phyloP scores from a whole-genome alignment of 1,140 invertebrate species.

The Drosophila miranda region DNA sequence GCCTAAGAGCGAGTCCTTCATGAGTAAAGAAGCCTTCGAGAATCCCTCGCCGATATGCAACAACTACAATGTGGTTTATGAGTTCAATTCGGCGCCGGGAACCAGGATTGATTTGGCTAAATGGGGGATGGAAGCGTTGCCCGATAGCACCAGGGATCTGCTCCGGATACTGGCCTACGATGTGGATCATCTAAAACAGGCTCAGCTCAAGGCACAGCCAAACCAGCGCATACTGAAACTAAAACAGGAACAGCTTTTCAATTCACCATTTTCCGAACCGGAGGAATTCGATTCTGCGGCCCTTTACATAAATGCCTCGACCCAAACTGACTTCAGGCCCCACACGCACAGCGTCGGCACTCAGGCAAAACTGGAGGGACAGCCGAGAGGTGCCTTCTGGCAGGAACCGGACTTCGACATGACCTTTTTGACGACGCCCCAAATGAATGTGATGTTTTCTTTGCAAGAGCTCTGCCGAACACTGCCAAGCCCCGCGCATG shows the following conservation, averaged over 20 bases:
- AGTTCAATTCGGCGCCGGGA: conserved; percentile 52
- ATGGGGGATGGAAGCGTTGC: conserved; percentile 55
- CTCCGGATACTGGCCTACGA: conserved; percentile 47
- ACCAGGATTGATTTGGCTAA: conserved; percentile 39
- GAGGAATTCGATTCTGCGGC: conserved; percentile 23
- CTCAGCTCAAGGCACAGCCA: conserved; percentile 22
- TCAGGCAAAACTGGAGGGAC: conserved; percentile 6
- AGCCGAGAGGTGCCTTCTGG: conserved; percentile 22
- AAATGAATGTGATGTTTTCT: conserved; percentile 42
- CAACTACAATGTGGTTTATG: conserved; percentile 59
- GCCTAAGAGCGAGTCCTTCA: conserved; percentile 21
- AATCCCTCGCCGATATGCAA: conserved; percentile 60
- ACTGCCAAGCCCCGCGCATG: conserved; percentile 18
- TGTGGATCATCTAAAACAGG: conserved; percentile 30
- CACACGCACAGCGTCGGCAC: conserved; percentile 14
- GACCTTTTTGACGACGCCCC: conserved; percentile 31
- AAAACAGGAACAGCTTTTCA: conserved; percentile 8
- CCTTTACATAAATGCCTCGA: conserved; percentile 28
- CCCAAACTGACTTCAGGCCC: conserved; percentile 28
- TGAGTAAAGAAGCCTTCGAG: conserved; percentile 32
- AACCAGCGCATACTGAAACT: conserved; percentile 42
- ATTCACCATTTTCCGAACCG: neutral
- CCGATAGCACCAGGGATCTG: conserved; percentile 27
- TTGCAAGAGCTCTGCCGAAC: conserved; percentile 33
- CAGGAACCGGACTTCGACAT: conserved; percentile 20